Conservation (phyloP, 2,888 invertebrate species). For the Auanema sp. region DNA sequence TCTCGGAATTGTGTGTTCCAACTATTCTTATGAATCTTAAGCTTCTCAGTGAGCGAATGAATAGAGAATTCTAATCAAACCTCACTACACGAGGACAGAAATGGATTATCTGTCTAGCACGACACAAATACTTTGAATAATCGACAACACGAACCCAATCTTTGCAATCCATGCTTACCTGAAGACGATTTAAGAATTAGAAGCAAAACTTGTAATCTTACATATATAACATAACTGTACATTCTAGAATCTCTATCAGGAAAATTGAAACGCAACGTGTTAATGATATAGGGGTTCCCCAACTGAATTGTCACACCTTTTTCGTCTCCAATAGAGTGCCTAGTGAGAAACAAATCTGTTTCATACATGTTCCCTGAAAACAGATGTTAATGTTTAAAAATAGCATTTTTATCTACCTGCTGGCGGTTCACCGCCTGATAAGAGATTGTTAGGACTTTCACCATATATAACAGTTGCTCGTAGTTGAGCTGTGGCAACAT, state of each 20-base stretch:
- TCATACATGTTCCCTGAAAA: neutral
- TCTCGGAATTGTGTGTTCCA: conserved; percentile 89
- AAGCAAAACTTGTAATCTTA: neutral
- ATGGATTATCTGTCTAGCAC: conserved; percentile 93
- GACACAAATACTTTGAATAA: conserved; percentile 86
- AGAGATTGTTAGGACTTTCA: conserved; percentile 73
- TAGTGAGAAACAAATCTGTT: neutral
- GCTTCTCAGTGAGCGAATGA: neutral
- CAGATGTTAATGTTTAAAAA: too few species aligned
- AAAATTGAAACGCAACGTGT: conserved; percentile 85
- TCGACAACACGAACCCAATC: conserved; percentile 93
- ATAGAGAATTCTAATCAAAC: conserved; percentile 54
- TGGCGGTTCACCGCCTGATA: conserved; percentile 7
- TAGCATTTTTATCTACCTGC: too few species aligned
- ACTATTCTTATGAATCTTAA: conserved; percentile 71
- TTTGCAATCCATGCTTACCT: conserved; percentile 78
- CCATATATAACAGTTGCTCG: conserved; percentile 86
- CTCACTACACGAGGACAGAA: conserved; percentile 86
- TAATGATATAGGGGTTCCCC: conserved; percentile 78
- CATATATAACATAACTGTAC: conserved; percentile 77
- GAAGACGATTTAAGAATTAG: conserved; percentile 12
- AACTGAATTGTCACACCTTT: conserved; percentile 69
- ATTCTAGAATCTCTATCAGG: conserved; percentile 92
- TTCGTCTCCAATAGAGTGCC: conserved; percentile 65
- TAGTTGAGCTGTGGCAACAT: conserved; percentile 81